phyloP scores from a whole-genome alignment of 2,888 invertebrate species.

The Melieria crassipennis region DNA sequence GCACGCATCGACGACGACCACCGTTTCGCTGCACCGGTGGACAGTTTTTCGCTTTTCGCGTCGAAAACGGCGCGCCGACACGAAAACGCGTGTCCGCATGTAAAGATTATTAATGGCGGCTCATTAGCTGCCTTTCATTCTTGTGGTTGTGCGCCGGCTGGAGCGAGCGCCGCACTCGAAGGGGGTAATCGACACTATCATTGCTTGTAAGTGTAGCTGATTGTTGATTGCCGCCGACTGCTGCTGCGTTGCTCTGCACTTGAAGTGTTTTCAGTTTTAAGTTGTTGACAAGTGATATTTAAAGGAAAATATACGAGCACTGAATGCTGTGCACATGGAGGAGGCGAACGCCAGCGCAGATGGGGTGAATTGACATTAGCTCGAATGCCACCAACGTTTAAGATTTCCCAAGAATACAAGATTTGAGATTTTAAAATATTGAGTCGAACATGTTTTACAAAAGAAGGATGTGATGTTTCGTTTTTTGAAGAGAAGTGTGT shows the following conservation, averaged over 20 bases:
- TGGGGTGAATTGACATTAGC: constrained; percentile 5
- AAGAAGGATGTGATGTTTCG: too few species aligned
- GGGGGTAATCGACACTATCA: constrained; percentile 30
- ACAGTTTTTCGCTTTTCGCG: background rate
- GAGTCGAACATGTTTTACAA: too few species aligned
- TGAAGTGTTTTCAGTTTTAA: constrained; percentile 8
- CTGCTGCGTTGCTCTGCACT: background rate
- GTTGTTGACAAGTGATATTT: constrained; percentile 28
- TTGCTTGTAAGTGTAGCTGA: constrained; percentile 17
- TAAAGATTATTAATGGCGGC: constrained; percentile 61
- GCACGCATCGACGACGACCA: constrained; percentile 5
- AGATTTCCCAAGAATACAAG: background rate
- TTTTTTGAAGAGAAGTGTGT: too few species aligned
- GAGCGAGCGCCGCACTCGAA: constrained; percentile 14
- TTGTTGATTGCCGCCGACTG: background rate
- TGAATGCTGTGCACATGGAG: constrained; percentile 9
- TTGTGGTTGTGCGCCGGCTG: background rate
- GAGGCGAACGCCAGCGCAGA: background rate
- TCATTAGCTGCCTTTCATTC: constrained; percentile 50
- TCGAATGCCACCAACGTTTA: constrained; percentile 27
- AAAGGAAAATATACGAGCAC: constrained; percentile 15
- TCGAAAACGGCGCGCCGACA: constrained; percentile 8
- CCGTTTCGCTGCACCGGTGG: background rate
- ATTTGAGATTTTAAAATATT: too few species aligned
- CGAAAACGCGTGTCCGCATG: constrained; percentile 21